A percentile compares a stretch with the other conserved stretches of the same genome.
phyloP scores from a whole-genome alignment of 2,797 vertebrate genomes.

The Cheracebus regulus region DNA sequence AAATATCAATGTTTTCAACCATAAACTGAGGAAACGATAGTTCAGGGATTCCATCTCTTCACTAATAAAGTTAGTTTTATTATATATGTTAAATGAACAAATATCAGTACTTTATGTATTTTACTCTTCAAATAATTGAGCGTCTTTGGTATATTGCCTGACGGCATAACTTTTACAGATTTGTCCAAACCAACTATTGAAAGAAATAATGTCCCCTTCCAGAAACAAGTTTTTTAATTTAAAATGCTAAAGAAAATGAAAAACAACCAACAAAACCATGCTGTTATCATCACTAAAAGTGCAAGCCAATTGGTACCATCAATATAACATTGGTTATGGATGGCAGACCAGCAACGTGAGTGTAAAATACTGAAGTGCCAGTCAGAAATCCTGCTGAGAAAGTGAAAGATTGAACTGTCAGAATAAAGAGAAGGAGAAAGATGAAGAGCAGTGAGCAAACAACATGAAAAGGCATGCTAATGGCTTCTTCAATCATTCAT shows the following conservation, averaged over 20 bases:
- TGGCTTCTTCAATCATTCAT: neutral
- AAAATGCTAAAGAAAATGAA: neutral
- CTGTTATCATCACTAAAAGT: neutral
- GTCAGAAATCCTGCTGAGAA: neutral
- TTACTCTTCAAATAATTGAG: neutral
- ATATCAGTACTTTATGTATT: constrained; percentile 1
- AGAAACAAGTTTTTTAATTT: neutral
- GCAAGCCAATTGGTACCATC: neutral
- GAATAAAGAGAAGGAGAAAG: neutral
- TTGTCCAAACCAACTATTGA: neutral
- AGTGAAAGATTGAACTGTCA: neutral
- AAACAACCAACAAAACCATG: neutral
- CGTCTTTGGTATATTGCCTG: neutral
- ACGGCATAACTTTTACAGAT: neutral
- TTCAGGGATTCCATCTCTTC: neutral
- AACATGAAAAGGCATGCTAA: neutral
- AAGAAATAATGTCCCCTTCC: neutral
- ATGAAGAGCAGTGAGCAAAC: fast-evolving
- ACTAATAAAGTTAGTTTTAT: neutral
- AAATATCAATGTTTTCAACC: constrained; percentile 17
- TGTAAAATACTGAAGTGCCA: neutral
- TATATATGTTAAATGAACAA: neutral
- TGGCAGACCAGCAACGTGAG: neutral
- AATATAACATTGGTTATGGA: neutral
- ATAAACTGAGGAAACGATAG: neutral